A percentile compares a stretch with the other conserved stretches of the same genome.
These are phyloP conservation scores for Platycheirus albimanus DNA, from an alignment of 2,888 invertebrate genomes.

Conservation along the genomic window DNA sequence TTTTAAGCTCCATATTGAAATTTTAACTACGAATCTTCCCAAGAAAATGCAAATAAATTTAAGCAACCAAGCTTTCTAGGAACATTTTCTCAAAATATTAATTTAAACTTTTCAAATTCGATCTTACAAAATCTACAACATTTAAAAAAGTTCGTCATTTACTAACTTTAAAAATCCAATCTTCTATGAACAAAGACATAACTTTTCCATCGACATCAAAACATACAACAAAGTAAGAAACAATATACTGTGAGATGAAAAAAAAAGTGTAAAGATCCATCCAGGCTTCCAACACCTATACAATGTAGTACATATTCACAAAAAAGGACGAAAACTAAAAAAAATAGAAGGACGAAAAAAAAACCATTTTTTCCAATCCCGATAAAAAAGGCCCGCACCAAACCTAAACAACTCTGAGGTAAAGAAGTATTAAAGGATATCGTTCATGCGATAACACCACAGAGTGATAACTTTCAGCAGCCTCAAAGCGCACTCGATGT, in stretches of 20 bases:
- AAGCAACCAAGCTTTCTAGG: too few relatives aligned
- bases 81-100: too few relatives aligned
- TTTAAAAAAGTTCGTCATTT: neutral
- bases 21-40: too few relatives aligned
- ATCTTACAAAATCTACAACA: too few relatives aligned
- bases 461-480: slow-evolving; percentile 56
- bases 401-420: slow-evolving; percentile 58
- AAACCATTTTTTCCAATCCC: slow-evolving; percentile 16
- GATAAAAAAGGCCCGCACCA: slow-evolving; percentile 50
- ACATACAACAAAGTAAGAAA: neutral
- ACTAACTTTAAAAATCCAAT: neutral
- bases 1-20: too few relatives aligned
- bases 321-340: too few relatives aligned
- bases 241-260: too few relatives aligned
- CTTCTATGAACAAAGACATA: neutral
- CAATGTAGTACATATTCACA: neutral
- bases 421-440: slow-evolving; percentile 63
- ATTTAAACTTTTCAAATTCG: too few relatives aligned
- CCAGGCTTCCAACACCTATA: neutral
- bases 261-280: slow-evolving; percentile 16
- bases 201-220: neutral
- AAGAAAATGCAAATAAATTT: too few relatives aligned
- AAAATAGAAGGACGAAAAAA: neutral
- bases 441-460: slow-evolving; percentile 60
- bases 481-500: slow-evolving; percentile 34